These are phyloP conservation scores for Ooceraea biroi DNA, from an alignment of 1,140 invertebrate genomes.

Conservation along the genomic window DNA sequence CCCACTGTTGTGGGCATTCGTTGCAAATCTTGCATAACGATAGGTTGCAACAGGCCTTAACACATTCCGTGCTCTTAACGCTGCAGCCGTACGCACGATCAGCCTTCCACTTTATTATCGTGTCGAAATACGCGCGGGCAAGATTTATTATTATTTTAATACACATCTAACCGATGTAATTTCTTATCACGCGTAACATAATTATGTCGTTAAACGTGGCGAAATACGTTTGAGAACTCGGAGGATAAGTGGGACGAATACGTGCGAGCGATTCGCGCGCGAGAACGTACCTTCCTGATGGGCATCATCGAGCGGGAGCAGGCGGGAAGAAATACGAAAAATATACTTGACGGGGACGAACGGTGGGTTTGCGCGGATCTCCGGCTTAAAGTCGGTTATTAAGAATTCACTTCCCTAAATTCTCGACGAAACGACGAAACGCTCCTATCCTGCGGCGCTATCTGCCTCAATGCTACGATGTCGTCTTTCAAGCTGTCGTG, in stretches of 20 bases:
- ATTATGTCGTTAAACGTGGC: slow-evolving; percentile 23
- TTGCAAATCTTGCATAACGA: slow-evolving; percentile 10
- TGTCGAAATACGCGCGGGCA: slow-evolving; percentile 30
- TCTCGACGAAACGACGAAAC: slow-evolving; percentile 39
- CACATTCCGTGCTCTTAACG: slow-evolving; percentile 16
- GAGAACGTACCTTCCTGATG: slow-evolving; percentile 3
- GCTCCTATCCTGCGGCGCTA: slow-evolving; percentile 36
- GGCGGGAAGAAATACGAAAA: slow-evolving; percentile 5
- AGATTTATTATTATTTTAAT: slow-evolving; percentile 55
- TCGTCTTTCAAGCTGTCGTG: slow-evolving; percentile 55
- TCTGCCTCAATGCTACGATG: slow-evolving; percentile 42
- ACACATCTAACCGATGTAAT: slow-evolving; percentile 4
- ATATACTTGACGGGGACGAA: slow-evolving; percentile 11
- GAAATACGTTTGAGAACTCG: slow-evolving; percentile 3
- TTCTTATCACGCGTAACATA: slow-evolving; percentile 27
- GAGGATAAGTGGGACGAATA: slow-evolving; percentile 13
- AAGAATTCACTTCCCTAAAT: slow-evolving; percentile 50
- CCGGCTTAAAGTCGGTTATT: slow-evolving; percentile 52
- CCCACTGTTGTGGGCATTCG: neutral
- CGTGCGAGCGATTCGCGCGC: slow-evolving; percentile 3
- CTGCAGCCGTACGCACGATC: neutral
- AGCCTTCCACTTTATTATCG: slow-evolving; percentile 47
- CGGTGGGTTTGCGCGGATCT: slow-evolving; percentile 14
- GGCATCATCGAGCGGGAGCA: slow-evolving; percentile 7
- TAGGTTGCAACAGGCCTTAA: slow-evolving; percentile 21